A percentile compares a stretch with the other conserved stretches of the same genome.
Evolutionary conservation across 2,113 vertebrate species (phyloP).

Genomic region (Carollia perspicillata): DNA sequence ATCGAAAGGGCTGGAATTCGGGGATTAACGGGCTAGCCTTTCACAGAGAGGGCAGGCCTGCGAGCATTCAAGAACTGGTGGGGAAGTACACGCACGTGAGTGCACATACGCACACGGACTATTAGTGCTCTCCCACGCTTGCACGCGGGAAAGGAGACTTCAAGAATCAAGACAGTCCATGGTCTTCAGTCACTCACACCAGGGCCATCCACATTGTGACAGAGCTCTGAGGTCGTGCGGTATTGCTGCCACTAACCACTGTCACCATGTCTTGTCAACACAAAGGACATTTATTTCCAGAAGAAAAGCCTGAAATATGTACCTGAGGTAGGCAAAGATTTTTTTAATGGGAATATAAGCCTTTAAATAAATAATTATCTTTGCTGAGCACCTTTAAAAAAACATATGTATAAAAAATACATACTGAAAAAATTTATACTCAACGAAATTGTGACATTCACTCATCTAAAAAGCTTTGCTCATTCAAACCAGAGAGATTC

Average conservation of each 20-base stretch:
- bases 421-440: constrained; percentile 60
- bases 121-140: not conserved
- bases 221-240: constrained; percentile 17
- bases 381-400: constrained; percentile 66
- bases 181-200: constrained; percentile 37
- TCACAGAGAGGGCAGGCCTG: not conserved
- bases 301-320: constrained; percentile 50
- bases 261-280: constrained; percentile 45
- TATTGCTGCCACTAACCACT: constrained; percentile 23
- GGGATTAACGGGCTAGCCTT: constrained; percentile 16
- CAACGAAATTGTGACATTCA: constrained; percentile 69
- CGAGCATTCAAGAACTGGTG: not conserved
- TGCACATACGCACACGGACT: not conserved
- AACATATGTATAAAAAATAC: constrained; percentile 59
- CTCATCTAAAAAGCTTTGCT: constrained; percentile 75
- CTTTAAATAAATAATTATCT: constrained; percentile 74
- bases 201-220: not conserved
- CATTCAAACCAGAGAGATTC: constrained; percentile 76
- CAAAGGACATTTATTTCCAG: not conserved
- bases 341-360: constrained; percentile 49
- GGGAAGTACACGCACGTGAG: not conserved
- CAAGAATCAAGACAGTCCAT: constrained; percentile 13
- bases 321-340: constrained; percentile 11
- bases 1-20: constrained; percentile 31
- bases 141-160: not conserved